Base-by-base conservation (phyloP, 2,888 invertebrate species). In the Anagyrus pseudococci region DNA sequence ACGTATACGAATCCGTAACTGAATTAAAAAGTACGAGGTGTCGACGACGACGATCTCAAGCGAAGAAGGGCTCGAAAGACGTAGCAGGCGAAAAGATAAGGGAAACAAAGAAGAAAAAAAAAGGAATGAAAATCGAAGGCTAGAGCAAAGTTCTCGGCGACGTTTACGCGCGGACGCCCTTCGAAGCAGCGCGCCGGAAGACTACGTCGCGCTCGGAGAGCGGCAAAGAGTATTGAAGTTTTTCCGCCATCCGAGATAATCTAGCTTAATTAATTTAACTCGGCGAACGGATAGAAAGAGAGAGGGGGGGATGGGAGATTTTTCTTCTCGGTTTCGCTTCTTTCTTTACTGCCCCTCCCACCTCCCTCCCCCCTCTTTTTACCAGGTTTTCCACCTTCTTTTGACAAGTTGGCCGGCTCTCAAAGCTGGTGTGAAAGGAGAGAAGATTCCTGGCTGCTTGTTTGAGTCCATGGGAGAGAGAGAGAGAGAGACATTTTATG, bases 231-330 rank as follows among this genome's bases (percentile, higher is more conserved):
- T 68, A 72, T 72, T 67, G 71, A 74, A 71, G 68, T 72, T 69
- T 60, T 62, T 53, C 64, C 69, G 66, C 71, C 64, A 68, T 66
- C 67, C 67, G 58, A 68, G 72, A 72, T 74, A 72, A 72, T 70
- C 72, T 68, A 64, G 67, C 70, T 73, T 73, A 72, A 73, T 74
- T 74, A 73, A 74, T 75, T 73, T 72, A 69, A 73, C 70, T 70
- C 59, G 44, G 47, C 29, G 40, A 13, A 44, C 10, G 20, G 29
- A 26, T n/a, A n/a, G n/a, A n/a, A n/a, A n/a, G n/a, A n/a, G n/a
- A n/a, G n/a, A n/a, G n/a, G n/a, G n/a, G n/a, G n/a, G n/a, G n/a
- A n/a, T n/a, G n/a, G n/a, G 41, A 25, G 43, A 17, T 15, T 37
- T 33, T 49, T 47, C 53, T 60, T 54, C 33, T 46, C 56, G 26